Conservation (phyloP, 2,113 vertebrate species). For the Progne subis region DNA sequence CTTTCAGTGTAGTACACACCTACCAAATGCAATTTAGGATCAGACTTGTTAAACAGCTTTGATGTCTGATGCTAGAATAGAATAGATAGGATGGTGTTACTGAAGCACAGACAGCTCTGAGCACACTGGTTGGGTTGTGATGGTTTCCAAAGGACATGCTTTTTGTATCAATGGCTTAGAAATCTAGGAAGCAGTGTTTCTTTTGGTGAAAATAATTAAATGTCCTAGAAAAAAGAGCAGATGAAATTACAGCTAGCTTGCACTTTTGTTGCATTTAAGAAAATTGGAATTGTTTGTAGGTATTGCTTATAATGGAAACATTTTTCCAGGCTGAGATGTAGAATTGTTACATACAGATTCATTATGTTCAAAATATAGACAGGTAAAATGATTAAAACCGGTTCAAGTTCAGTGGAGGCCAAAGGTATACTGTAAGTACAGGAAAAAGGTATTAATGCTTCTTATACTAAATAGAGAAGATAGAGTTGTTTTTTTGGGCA, state of each 20-base stretch:
- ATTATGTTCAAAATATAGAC: not conserved
- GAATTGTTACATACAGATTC: not conserved
- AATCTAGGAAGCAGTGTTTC: not conserved
- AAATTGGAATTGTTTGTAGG: not conserved
- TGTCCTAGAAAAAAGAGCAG: not conserved
- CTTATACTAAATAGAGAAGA: not conserved
- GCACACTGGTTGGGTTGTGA: not conserved
- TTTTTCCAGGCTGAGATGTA: not conserved
- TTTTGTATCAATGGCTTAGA: not conserved
- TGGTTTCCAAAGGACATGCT: not conserved
- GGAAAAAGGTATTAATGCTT: not conserved
- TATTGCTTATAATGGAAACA: not conserved
- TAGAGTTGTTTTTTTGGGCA: not conserved
- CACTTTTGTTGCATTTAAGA: not conserved
- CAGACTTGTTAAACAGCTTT: not conserved
- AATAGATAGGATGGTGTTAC: not conserved
- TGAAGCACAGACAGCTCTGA: not conserved
- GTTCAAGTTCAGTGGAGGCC: not conserved
- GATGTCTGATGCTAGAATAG: not conserved
- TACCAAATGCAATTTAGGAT: not conserved
- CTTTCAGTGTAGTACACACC: not conserved
- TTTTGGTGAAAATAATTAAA: not conserved
- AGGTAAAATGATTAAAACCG: not conserved
- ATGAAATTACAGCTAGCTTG: not conserved
- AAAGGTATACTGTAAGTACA: not conserved